Evolutionary conservation across 2,113 vertebrate species (phyloP).

Genomic region (sheep (Ovis aries)): DNA sequence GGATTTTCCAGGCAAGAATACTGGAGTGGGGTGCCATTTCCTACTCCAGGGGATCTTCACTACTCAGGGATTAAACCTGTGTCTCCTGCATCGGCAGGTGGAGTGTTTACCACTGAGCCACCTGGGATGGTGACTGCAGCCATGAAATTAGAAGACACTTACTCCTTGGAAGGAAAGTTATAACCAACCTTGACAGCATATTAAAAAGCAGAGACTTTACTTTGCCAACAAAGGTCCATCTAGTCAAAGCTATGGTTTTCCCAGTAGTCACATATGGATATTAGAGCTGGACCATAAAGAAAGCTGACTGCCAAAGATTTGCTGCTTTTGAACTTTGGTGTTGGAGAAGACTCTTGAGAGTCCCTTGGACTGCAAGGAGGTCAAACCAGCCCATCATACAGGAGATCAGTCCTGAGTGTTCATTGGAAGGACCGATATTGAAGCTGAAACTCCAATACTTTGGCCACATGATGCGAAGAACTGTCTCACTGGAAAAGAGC

Average conservation of each 20-base stretch:
- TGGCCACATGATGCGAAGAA: too few relatives aligned
- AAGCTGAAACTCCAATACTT: not conserved
- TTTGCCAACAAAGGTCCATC: not conserved
- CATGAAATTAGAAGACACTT: not conserved
- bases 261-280: not conserved
- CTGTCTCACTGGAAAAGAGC: not conserved
- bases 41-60: not conserved
- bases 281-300: not conserved
- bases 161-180: not conserved
- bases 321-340: not conserved
- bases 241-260: not conserved
- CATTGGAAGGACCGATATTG: not conserved
- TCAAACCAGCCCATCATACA: not conserved
- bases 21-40: not conserved
- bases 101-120: not conserved
- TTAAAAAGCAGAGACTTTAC: not conserved
- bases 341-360: not conserved
- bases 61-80: not conserved
- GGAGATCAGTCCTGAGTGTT: not conserved
- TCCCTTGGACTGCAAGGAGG: not conserved
- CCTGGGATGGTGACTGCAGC: not conserved
- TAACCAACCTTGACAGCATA: not conserved
- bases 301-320: not conserved
- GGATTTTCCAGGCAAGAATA: not conserved
- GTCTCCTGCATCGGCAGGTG: not conserved